Base-by-base conservation (phyloP, 1,140 invertebrate species). In the Mycetomoellerius zeteki region DNA sequence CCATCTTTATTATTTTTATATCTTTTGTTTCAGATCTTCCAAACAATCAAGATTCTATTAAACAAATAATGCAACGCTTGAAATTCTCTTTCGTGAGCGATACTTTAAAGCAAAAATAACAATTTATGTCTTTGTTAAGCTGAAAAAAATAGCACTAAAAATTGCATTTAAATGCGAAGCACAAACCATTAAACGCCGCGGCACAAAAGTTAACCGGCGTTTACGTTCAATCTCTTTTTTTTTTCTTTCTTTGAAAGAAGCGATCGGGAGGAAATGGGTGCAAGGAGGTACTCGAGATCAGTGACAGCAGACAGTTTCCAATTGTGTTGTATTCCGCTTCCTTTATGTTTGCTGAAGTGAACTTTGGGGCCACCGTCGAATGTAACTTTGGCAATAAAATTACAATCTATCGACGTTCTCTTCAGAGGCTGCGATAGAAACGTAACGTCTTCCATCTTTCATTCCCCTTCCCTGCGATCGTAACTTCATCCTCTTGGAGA, bases 381-480 rank as follows among this genome's bases (percentile, higher is more conserved):
- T 54, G 47, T 84, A 86, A 89, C 85, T 89, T 90, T n/a, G 87
- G 69, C 88, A 89, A 89, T 77, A 88, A 89, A 89, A 89, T 89
- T 89, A 89, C 76, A 69, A 76, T 89, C 80, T 89, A 89, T 89
- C 88, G 87, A 77, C 76, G 84, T 89, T 89, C 88, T 75, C 75
- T 77, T 89, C 58, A 76, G 64, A 82, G 54, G 62, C 54, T 37
- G 54, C 64, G 7, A 21, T 56, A 47, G 47, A 64, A 58, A 76
- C 52, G 78, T 72, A 82, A 72, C 54, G 80, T 72, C 21, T 19
- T 50, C 54, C 69, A 37, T 33, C 50, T 30, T 50, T 72, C 27
- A 7, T 69, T n/a, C 56, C n/a, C 3, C n/a, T 21, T 52, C n/a
- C 10, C 27, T 21, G 6, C 54, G n/a, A 82, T 62, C 37, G 54